Evolutionary conservation across 2,797 vertebrate genomes (phyloP).

Genomic region (Hoplostethus mediterraneus): DNA sequence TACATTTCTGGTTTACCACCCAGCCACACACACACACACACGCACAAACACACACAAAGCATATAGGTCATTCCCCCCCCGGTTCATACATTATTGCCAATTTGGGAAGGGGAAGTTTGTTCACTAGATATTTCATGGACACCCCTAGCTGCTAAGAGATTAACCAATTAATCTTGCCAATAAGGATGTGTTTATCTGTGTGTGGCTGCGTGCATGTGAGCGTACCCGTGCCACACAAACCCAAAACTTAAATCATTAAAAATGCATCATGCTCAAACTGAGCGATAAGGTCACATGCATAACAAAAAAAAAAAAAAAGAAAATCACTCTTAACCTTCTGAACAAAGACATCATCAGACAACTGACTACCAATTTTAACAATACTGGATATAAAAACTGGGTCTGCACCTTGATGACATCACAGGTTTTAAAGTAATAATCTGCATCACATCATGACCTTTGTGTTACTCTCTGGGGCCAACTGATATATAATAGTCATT

Average conservation of each 20-base stretch:
- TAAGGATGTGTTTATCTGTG: constrained; percentile 60
- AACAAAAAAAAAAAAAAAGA: neutral
- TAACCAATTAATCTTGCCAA: constrained; percentile 75
- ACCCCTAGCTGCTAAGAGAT: constrained; percentile 67
- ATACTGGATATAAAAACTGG: no score
- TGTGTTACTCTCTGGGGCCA: no score
- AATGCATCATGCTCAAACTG: constrained; percentile 24
- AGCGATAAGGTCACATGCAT: constrained; percentile 33
- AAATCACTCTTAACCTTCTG: no score
- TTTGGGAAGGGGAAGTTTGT: constrained; percentile 71
- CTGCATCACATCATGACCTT: no score
- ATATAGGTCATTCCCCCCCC: constrained; percentile 60
- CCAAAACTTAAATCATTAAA: constrained; percentile 54
- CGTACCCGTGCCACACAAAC: constrained; percentile 3
- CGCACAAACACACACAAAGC: constrained; percentile 10
- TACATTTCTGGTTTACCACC: no score
- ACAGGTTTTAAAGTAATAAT: no score
- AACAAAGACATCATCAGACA: no score
- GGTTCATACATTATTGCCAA: constrained; percentile 65
- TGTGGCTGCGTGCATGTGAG: constrained; percentile 20
- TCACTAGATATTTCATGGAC: constrained; percentile 82
- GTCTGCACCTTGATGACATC: no score
- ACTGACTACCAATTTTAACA: no score
- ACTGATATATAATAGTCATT: no score
- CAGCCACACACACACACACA: neutral